Conservation (phyloP, 1,140 invertebrate genomes). For the Berghia stephanieae region DNA sequence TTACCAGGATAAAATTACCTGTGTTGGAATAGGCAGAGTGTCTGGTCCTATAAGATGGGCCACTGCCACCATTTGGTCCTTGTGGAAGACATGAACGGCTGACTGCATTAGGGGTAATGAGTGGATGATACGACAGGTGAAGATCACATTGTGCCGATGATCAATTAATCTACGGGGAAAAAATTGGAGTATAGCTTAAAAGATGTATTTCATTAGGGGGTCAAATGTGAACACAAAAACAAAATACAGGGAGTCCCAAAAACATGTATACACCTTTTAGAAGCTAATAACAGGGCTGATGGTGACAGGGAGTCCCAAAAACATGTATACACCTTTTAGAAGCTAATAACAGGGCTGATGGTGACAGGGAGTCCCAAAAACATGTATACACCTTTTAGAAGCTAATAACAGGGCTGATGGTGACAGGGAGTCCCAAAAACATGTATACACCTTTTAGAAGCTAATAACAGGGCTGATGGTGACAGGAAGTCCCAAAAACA, state of each 20-base stretch:
- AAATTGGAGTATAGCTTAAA: no score
- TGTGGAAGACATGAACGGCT: slow-evolving; percentile 62
- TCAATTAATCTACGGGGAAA: no score
- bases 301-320: background rate
- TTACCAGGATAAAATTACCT: no score
- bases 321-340: no score
- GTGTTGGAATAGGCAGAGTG: slow-evolving; percentile 55
- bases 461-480: no score
- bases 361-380: no score
- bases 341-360: no score
- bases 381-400: no score
- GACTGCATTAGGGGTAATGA: slow-evolving; percentile 62
- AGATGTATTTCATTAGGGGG: slow-evolving; percentile 28
- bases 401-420: no score
- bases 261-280: background rate
- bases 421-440: no score
- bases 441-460: no score
- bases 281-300: background rate
- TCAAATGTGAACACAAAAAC: background rate
- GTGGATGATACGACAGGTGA: slow-evolving; percentile 62
- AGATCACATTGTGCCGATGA: slow-evolving; percentile 51
- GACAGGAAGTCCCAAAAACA: no score
- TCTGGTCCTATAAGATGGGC: slow-evolving; percentile 63
- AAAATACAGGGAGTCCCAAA: background rate
- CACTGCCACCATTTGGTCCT: slow-evolving; percentile 61